A percentile compares a stretch with the other conserved stretches of the same genome.
These are phyloP conservation scores for Drosophila prostipennis DNA, from an alignment of 2,888 invertebrate species.

Conservation along the genomic window DNA sequence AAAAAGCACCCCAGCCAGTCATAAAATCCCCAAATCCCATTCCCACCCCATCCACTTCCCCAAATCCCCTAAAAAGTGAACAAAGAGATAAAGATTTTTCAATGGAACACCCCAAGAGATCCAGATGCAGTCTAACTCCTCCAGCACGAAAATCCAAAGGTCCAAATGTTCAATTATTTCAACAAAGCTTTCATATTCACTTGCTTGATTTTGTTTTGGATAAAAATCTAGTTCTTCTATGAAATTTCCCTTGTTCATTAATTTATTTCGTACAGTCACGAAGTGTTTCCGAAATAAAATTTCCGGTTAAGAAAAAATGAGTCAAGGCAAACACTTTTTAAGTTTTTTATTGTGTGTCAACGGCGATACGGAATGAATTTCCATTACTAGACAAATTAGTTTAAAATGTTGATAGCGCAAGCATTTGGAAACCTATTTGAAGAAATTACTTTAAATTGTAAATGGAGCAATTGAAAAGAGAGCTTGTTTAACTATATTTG, in stretches of 20 bases:
- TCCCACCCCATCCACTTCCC: slow-evolving; percentile 31
- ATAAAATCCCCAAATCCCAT: slow-evolving; percentile 5
- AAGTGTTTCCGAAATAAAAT: neutral
- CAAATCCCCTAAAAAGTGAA: slow-evolving; percentile 71
- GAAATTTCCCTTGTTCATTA: neutral
- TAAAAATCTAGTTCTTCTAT: neutral
- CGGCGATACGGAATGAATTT: slow-evolving; percentile 1
- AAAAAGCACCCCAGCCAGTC: slow-evolving; percentile 8
- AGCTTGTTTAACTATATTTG: neutral
- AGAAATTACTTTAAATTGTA: neutral
- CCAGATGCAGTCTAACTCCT: neutral
- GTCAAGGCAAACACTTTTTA: slow-evolving; percentile 2
- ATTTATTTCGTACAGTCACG: neutral
- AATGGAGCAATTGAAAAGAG: neutral
- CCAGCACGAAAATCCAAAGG: neutral
- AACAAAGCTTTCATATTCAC: neutral
- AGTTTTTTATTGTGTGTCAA: neutral
- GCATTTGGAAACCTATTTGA: neutral
- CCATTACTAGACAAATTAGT: neutral
- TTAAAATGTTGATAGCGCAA: neutral
- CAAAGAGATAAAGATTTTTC: slow-evolving; percentile 75
- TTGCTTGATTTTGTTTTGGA: neutral
- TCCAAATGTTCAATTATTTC: neutral
- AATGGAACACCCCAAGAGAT: slow-evolving; percentile 26
- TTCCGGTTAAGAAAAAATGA: slow-evolving; percentile 6